These are phyloP conservation scores for Nibea coibor DNA, from an alignment of 2,113 vertebrate species.

Conservation along the genomic window DNA sequence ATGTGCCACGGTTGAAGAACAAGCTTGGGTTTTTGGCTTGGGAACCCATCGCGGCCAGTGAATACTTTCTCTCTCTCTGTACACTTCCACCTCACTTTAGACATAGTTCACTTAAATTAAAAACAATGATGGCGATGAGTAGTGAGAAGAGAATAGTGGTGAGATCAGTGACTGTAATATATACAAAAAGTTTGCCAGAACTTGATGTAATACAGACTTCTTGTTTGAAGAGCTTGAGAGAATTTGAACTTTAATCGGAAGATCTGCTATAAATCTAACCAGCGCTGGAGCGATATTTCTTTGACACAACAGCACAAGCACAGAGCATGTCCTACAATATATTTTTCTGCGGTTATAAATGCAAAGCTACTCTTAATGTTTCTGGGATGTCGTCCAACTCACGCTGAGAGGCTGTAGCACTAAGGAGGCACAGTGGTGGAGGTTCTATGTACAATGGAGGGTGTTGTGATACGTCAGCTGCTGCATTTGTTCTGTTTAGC, in stretches of 20 bases:
- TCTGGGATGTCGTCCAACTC: slow-evolving; percentile 61
- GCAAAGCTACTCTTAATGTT: slow-evolving; percentile 47
- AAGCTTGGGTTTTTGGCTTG: slow-evolving; percentile 61
- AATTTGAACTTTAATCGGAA: slow-evolving; percentile 50
- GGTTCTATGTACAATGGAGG: slow-evolving; percentile 27
- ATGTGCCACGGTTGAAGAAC: slow-evolving; percentile 57
- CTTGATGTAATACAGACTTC: slow-evolving; percentile 62
- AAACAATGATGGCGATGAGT: slow-evolving; percentile 67
- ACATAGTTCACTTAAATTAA: slow-evolving; percentile 59
- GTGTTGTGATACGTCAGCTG: slow-evolving; percentile 22
- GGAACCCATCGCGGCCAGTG: slow-evolving; percentile 15
- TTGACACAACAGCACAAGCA: slow-evolving; percentile 51
- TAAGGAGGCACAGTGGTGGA: slow-evolving; percentile 20
- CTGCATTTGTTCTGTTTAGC: slow-evolving; percentile 46
- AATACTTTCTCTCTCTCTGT: slow-evolving; percentile 13
- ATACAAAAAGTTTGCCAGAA: slow-evolving; percentile 57
- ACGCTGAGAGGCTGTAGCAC: slow-evolving; percentile 32
- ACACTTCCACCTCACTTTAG: slow-evolving; percentile 46
- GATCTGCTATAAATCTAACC: slow-evolving; percentile 55
- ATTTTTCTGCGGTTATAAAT: slow-evolving; percentile 57
- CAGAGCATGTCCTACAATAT: slow-evolving; percentile 31
- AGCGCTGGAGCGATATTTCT: slow-evolving; percentile 30
- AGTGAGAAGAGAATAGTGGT: slow-evolving; percentile 51
- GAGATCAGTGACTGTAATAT: slow-evolving; percentile 67
- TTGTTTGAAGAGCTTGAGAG: slow-evolving; percentile 59